Base-by-base conservation (phyloP, 2,797 vertebrate species). In the Phataginus tricuspis region DNA sequence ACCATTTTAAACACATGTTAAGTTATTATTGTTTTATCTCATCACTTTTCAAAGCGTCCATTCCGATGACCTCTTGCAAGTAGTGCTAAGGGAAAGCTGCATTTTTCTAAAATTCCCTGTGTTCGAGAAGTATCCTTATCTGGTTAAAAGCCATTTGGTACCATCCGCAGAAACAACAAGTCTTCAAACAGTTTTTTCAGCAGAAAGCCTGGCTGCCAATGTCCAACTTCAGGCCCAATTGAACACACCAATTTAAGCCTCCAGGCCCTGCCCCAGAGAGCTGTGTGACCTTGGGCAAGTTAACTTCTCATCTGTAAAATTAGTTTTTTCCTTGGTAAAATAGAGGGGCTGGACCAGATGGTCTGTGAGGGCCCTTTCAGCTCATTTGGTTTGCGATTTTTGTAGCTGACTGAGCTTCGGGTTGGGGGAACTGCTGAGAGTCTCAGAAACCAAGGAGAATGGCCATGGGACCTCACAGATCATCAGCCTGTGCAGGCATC, bases 221-320 rank as follows among this genome's bases (percentile, higher is more conserved):
- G 11, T 85, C 92, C 49, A 23, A 90, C 64, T 91, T 95, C 85
- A 95, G 95, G 80, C 94, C 84, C 92, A 90, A 42, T 63, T 90
- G 94, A 95, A 66, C 66, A 78, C 0, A 2, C 79, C 15, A 13
- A 45, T 89, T 59, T 59, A 91, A 77, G 90, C 55, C 75, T 90
- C 84, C 23, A 4, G 92, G 90, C 90, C 94, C 75, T 85, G 63
- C 93, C 78, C 66, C 4, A 27, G 72, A 88, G 59, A 82, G 63
- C 85, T 68, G 19, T 0, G 4, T 91, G 95, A 79, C 89, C 84
- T 89, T 71, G 64, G 95, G 77, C 85, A 85, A 93, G 64, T 89
- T 85, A 85, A 64, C 71, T 68, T 96, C 66, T 93, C 83, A 86
- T 78, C 86, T 96, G 55, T 86, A 71, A 89, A 87, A 71, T 96